These are phyloP conservation scores for Orientallactaga bullata DNA, from an alignment of 2,113 vertebrate genomes.

Conservation along the genomic window DNA sequence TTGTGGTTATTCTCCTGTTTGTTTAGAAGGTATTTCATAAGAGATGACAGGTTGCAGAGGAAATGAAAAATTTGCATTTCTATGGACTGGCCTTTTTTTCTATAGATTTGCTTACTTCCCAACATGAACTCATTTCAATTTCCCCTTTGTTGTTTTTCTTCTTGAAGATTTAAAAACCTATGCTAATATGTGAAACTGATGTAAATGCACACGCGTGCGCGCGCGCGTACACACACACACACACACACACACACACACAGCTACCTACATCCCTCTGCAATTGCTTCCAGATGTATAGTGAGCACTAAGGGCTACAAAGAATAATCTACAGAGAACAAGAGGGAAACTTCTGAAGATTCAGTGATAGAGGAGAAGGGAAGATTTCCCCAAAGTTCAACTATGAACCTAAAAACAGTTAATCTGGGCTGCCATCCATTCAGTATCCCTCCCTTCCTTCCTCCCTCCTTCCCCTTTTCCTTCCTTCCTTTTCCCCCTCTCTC, in stretches of 20 bases:
- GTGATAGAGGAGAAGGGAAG: background rate
- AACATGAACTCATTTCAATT: background rate
- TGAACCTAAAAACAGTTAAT: background rate
- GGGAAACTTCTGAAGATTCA: background rate
- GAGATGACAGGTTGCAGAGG: background rate
- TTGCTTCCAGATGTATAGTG: slow-evolving; percentile 1
- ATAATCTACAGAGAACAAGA: background rate
- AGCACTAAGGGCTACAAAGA: background rate
- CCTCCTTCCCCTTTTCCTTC: background rate
- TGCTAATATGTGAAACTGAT: background rate
- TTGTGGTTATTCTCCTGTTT: background rate
- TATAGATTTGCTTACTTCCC: slow-evolving; percentile 29
- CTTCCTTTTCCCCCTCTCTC: background rate
- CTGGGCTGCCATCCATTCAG: background rate
- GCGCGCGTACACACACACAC: background rate
- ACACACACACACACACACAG: background rate
- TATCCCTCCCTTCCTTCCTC: background rate
- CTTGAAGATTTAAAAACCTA: slow-evolving; percentile 38
- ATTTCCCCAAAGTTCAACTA: slow-evolving; percentile 20
- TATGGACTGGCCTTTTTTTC: slow-evolving; percentile 1
- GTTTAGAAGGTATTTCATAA: slow-evolving; percentile 11
- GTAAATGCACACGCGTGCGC: background rate
- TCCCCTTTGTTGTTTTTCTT: background rate
- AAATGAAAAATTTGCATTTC: slow-evolving; percentile 33
- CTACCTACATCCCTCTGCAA: background rate